Base-by-base conservation (phyloP, 2,113 vertebrate genomes). In the Artemisiospiza belli region DNA sequence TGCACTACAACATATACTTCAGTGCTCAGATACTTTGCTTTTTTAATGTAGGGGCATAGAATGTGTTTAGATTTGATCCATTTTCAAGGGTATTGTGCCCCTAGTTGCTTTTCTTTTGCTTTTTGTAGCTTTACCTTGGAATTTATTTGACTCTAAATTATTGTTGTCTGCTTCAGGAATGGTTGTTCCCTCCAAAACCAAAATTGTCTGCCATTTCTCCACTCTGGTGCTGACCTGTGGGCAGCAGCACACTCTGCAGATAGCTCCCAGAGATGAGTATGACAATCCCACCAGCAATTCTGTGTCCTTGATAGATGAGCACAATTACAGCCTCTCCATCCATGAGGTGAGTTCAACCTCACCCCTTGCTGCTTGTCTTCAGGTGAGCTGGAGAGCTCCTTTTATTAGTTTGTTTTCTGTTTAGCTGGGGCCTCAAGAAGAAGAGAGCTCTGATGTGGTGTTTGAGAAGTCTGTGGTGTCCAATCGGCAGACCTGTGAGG, bases 161-260 rank as follows among this genome's bases (percentile, higher is more conserved):
- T 62, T 74, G 58, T 90, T 91, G 9, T 97, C 81, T 94, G 24
- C 95, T 96, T 93, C 96, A 99, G 99, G 99, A 91, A 98, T 98
- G 92, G 99, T 99, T 83, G 99, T 99, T 97, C 99, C 99, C 88
- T 99, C 99, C 69, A 99, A 99, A 98, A 99, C 99, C 87, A 99
- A 99, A 98, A 99, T 99, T 59, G 98, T 99, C 51, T 99, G 98
- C 97, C 99, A 99, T 97, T 99, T 99, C 96, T 99, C 99, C 83
- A 99, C 99, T 55, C 97, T 99, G 97, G 99, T 99, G 89, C 97
- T 99, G 97, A 99, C 98, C 30, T 98, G 98, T 80, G 98, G 99
- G 75, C 98, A 99, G 93, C 99, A 99, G 84, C 99, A 99, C 95
- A 99, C 98, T 15, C 97, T 99, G 94, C 99, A 99, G 95, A 99